Conservation (phyloP, 2,888 invertebrate genomes). For the Perizoma flavofasciatum region DNA sequence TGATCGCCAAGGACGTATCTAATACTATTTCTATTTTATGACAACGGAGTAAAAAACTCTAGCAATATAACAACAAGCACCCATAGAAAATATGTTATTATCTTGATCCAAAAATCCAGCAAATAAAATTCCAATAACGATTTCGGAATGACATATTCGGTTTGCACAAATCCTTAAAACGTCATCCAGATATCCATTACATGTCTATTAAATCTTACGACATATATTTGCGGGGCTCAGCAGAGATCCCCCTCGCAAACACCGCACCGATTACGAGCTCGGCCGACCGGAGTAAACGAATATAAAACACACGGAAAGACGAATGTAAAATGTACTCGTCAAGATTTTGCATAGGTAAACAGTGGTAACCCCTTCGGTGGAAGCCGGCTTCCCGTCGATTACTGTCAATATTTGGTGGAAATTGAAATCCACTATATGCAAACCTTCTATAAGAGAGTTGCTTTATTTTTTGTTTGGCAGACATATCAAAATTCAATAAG, state of each 20-base stretch:
- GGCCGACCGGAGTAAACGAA: conserved; percentile 82
- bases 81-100: conserved; percentile 51
- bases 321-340: conserved; percentile 80
- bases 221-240: conserved; percentile 83
- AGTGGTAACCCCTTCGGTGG: conserved; percentile 64
- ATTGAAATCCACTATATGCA: conserved; percentile 28
- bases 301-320: conserved; percentile 83
- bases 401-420: conserved; percentile 45
- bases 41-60: conserved; percentile 21
- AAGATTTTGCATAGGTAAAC: conserved; percentile 83
- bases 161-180: conserved; percentile 84
- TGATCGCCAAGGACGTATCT: no score
- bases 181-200: conserved; percentile 85
- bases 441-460: no score
- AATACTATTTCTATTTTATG: no score
- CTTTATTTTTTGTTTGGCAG: no score
- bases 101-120: conserved; percentile 77
- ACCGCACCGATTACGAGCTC: conserved; percentile 79
- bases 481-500: no score
- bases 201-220: conserved; percentile 84
- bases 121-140: conserved; percentile 81
- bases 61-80: conserved; percentile 34
- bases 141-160: conserved; percentile 82
- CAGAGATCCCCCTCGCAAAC: conserved; percentile 81
- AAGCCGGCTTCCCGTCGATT: conserved; percentile 34